Percentiles rank a stretch among this genome's conserved stretches.
These are phyloP conservation scores for Oxyura jamaicensis DNA, from an alignment of 2,113 vertebrate species.

Conservation along the genomic window DNA sequence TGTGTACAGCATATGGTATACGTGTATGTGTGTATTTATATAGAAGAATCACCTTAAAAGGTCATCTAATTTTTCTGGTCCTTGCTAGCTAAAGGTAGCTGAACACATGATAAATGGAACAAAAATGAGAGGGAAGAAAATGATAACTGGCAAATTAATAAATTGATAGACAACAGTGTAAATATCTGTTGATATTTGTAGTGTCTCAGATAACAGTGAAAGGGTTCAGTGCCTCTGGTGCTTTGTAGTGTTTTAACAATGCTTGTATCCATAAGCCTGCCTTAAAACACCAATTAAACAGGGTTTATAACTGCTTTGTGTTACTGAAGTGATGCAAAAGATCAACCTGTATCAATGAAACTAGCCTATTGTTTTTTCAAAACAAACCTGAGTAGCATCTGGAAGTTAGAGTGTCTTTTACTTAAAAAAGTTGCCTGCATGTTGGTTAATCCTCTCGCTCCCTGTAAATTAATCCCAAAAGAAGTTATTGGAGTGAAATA, in stretches of 20 bases:
- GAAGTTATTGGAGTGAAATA: background rate
- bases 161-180: background rate
- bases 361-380: background rate
- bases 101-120: background rate
- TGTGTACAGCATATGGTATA: background rate
- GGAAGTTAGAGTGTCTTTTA: background rate
- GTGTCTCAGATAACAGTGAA: background rate
- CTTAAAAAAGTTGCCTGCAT: background rate
- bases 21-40: background rate
- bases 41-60: background rate
- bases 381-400: background rate
- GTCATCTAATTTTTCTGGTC: background rate
- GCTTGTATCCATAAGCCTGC: background rate
- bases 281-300: background rate
- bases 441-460: background rate
- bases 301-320: slow-evolving; percentile 9
- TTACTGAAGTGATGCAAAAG: background rate
- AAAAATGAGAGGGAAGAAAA: slow-evolving; percentile 19
- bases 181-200: background rate
- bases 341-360: background rate
- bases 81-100: background rate
- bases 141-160: background rate
- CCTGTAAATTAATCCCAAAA: background rate
- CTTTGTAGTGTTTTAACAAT: background rate
- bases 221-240: background rate